Percentiles rank a stretch among this genome's conserved stretches.
phyloP scores from a whole-genome alignment of 2,797 vertebrate genomes.

The Malurus leucopterus region DNA sequence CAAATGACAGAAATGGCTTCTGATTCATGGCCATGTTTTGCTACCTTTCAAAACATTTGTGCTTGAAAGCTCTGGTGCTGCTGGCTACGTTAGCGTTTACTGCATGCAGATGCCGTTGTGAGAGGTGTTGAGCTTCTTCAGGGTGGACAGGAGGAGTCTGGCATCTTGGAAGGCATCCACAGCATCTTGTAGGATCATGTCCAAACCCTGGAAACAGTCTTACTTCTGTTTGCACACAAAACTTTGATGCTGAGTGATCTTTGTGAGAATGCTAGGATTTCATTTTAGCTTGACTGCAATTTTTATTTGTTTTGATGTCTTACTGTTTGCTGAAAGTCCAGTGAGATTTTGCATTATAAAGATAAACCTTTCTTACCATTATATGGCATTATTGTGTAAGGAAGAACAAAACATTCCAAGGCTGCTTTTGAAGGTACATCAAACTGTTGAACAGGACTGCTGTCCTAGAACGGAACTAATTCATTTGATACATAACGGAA shows the following conservation, averaged over 20 bases:
- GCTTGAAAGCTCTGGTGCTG: background rate
- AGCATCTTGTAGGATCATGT: background rate
- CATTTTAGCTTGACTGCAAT: background rate
- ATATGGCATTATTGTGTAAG: background rate
- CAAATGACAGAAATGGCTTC: background rate
- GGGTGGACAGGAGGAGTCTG: background rate
- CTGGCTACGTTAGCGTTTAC: background rate
- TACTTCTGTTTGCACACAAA: background rate
- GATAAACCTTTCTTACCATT: background rate
- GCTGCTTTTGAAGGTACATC: background rate
- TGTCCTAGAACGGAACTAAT: background rate
- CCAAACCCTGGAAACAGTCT: background rate
- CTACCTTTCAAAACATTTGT: background rate
- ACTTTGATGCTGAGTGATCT: background rate
- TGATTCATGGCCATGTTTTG: background rate
- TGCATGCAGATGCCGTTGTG: background rate
- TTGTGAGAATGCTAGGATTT: background rate
- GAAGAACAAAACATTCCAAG: background rate
- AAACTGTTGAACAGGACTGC: background rate
- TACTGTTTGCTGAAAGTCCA: background rate
- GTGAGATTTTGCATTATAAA: background rate
- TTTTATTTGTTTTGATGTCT: constrained; percentile 10
- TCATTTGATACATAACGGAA: background rate
- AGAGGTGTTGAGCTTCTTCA: background rate
- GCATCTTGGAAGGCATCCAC: background rate